phyloP scores from a whole-genome alignment of 2,888 invertebrate species.

The Calameuta idolon region DNA sequence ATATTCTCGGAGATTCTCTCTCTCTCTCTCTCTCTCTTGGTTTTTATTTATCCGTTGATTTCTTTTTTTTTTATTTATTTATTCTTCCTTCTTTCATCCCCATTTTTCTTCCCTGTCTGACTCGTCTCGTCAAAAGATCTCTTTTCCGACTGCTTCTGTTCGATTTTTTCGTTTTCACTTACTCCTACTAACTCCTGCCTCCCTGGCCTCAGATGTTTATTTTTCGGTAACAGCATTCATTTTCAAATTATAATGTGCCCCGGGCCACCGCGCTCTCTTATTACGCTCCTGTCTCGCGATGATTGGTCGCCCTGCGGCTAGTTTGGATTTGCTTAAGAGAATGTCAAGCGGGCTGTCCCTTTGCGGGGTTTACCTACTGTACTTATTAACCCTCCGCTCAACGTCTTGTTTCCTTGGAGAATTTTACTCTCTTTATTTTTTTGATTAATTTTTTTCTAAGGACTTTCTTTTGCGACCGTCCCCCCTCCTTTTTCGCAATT shows the following conservation, averaged over 20 bases:
- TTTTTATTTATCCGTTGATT: too few species aligned
- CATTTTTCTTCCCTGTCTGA: constrained; percentile 6
- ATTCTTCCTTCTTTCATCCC: not conserved
- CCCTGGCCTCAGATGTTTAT: not conserved
- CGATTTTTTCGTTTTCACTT: not conserved
- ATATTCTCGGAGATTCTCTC: not conserved
- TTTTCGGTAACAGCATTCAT: not conserved
- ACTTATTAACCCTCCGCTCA: not conserved
- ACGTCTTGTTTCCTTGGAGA: not conserved
- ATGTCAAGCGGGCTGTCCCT: constrained; percentile 1
- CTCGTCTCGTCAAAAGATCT: constrained; percentile 7
- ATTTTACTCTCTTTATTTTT: not conserved
- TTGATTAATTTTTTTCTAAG: not conserved
- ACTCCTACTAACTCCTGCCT: not conserved
- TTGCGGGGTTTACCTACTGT: not conserved
- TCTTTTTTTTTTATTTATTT: not conserved
- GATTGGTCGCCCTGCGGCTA: constrained; percentile 1
- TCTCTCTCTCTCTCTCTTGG: too few species aligned
- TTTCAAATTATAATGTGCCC: not conserved
- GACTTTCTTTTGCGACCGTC: not conserved
- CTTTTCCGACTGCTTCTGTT: not conserved
- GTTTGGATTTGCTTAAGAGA: not conserved
- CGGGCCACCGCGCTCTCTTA: not conserved
- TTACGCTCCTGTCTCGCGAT: constrained; percentile 1
- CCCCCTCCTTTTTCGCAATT: not conserved